Base-by-base conservation (phyloP, 1,140 invertebrate species). In the Danaus plexippus region DNA sequence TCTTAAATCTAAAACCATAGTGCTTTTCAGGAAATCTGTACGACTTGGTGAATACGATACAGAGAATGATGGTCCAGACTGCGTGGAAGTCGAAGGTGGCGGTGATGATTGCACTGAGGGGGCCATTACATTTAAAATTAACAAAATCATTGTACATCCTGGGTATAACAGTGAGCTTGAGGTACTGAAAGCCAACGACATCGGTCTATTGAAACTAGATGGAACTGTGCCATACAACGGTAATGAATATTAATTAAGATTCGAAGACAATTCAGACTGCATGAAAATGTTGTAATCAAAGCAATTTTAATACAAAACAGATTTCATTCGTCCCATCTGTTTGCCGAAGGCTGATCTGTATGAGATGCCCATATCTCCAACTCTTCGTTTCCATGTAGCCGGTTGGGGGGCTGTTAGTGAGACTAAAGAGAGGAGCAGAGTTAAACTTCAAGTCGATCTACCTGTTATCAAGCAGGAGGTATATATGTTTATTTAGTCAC, bases 341-440 rank as follows among this genome's bases (percentile, higher is more conserved):
- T 59, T 81, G 10, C 78, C 78, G 10, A 49, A 32, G 9, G 47
- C 43, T 1, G 77, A 79, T 53, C 12, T 72, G 13, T 73, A 66
- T 0, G 3, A 22, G 4, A 13, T 51, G 0, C 47, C 55, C 22
- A 32, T 32, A 1, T 61, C 66, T 4, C 0, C n/a, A 0, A 54
- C 63, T 10, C 18, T 54, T 9, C 59, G 13, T 18, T 80, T 92
- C 0, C 89, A 87, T 18, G 89, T 91, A 0, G 92, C 92, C 0
- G 94, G 94, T 1, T 95, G 93, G 92, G 92, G 92, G 9, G 88
- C 83, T 12, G 85, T 88, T 5, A 59, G 52, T 12, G 88, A 89
- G 43, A 77, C 45, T 0, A 67, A 53, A 2, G 68, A 69, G 0
- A 69, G 71, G 0, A 89, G 84, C 9, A 52, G 66, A 11, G 46